phyloP scores from a whole-genome alignment of 2,888 invertebrate genomes.

The Romanomermis culicivorax region DNA sequence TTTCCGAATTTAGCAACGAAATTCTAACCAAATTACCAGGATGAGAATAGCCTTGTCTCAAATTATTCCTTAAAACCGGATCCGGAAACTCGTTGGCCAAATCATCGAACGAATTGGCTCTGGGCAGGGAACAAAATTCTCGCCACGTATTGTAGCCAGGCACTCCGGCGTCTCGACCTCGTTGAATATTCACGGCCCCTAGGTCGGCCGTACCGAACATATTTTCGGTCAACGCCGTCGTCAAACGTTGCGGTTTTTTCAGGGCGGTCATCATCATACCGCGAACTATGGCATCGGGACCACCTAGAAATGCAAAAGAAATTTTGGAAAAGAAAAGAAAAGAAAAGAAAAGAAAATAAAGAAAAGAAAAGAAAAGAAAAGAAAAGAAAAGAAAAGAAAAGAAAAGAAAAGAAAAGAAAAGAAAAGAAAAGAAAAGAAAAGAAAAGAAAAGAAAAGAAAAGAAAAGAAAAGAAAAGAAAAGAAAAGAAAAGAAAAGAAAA shows the following conservation, averaged over 20 bases:
- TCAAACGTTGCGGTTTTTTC: constrained; percentile 36
- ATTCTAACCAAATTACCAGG: too few relatives aligned
- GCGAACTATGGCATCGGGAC: constrained; percentile 74
- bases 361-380: too few relatives aligned
- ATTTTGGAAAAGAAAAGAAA: too few relatives aligned
- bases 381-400: too few relatives aligned
- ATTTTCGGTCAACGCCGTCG: constrained; percentile 67
- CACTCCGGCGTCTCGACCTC: constrained; percentile 71
- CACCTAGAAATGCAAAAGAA: constrained; percentile 96
- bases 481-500: too few relatives aligned
- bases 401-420: too few relatives aligned
- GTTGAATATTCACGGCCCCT: constrained; percentile 77
- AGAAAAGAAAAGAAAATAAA: too few relatives aligned
- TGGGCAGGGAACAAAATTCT: constrained; percentile 57
- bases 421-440: too few relatives aligned
- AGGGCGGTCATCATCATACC: constrained; percentile 69
- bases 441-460: too few relatives aligned
- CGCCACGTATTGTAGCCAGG: constrained; percentile 64
- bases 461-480: too few relatives aligned
- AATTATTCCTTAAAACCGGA: constrained; percentile 35
- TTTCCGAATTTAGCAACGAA: too few relatives aligned
- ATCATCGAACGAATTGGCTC: constrained; percentile 34
- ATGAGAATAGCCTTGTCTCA: not conserved
- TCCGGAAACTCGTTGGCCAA: constrained; percentile 55
- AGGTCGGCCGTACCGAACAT: constrained; percentile 65